Conservation (phyloP, 2,113 vertebrate genomes). For the Perca flavescens region DNA sequence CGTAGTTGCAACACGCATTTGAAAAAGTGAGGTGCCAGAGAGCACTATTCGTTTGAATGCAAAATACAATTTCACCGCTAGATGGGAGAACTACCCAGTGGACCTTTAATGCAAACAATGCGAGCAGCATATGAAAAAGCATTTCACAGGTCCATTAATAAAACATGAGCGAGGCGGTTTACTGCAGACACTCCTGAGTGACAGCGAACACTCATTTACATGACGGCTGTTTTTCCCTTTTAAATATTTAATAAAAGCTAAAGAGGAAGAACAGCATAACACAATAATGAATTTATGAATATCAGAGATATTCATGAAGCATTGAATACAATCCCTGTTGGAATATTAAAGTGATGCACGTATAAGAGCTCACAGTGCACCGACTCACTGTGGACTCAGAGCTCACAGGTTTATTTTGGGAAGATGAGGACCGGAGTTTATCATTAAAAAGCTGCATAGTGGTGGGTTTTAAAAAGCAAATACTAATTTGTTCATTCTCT, state of each 20-base stretch:
- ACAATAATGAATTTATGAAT: conserved; percentile 27
- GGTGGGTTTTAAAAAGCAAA: not conserved
- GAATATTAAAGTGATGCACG: not conserved
- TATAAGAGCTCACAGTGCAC: not conserved
- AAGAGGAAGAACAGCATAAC: not conserved
- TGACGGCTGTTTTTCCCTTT: conserved; percentile 14
- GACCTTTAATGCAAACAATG: conserved; percentile 20
- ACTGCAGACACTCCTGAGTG: conserved; percentile 22
- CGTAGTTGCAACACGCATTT: no score
- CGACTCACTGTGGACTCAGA: no score
- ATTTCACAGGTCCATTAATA: conserved; percentile 26
- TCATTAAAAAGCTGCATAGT: no score
- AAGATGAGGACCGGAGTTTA: no score
- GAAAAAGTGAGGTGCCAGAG: no score
- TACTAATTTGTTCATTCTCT: no score
- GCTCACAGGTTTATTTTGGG: not conserved
- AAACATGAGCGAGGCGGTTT: conserved; percentile 37
- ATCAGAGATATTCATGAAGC: conserved; percentile 19
- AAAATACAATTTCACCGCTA: no score
- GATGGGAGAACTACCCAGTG: no score
- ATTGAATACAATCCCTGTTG: not conserved
- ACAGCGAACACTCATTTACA: conserved; percentile 53
- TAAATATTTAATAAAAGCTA: conserved; percentile 43
- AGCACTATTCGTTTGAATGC: no score
- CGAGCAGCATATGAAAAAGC: not conserved